These are phyloP conservation scores for Gnathonemus echidnorhynchus DNA, from an alignment of 2,113 vertebrate genomes.

Conservation along the genomic window DNA sequence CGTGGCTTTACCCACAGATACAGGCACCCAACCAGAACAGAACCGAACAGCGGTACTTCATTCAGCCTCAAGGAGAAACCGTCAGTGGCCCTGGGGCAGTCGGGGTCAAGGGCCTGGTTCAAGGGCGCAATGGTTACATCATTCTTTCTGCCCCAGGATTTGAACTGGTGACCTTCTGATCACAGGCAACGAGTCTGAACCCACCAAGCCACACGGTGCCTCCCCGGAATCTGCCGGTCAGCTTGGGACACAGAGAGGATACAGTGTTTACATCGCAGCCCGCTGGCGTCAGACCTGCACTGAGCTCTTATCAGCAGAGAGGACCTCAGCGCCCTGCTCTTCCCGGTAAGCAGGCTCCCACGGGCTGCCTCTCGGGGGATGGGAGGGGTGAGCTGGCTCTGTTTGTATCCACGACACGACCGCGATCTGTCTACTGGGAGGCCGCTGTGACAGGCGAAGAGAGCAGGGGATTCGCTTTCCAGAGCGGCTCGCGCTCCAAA, in stretches of 20 bases:
- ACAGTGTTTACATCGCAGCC: neutral
- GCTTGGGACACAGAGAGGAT: neutral
- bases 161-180: neutral
- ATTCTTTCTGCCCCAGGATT: neutral
- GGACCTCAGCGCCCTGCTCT: conserved; percentile 16
- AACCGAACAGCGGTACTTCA: neutral
- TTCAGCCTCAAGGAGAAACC: neutral
- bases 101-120: neutral
- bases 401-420: neutral
- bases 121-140: neutral
- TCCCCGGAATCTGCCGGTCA: neutral
- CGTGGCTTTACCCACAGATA: neutral
- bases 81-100: neutral
- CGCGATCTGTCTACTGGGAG: conserved; percentile 29
- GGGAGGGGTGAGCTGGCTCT: conserved; percentile 17
- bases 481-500: neutral
- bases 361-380: conserved; percentile 25
- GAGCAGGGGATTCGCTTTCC: conserved; percentile 27
- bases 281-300: neutral
- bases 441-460: conserved; percentile 8
- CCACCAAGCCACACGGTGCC: neutral
- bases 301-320: conserved; percentile 23
- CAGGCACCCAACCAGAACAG: neutral
- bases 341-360: conserved; percentile 24
- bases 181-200: neutral